Percentiles rank a stretch among this genome's conserved stretches.
phyloP scores from a whole-genome alignment of 2,888 invertebrate species.

The Agriopis marginaria region DNA sequence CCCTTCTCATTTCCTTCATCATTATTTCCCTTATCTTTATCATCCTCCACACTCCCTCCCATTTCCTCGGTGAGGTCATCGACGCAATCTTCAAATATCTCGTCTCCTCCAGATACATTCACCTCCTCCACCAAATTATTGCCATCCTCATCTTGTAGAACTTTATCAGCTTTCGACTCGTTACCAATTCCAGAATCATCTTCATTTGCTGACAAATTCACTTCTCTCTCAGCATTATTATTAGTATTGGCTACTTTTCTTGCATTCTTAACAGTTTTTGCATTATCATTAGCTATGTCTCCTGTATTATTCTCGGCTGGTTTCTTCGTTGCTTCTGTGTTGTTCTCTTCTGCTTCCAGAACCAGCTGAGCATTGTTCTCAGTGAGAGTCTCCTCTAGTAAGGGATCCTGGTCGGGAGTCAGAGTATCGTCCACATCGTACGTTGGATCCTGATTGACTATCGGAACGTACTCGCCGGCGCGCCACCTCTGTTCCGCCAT shows the following conservation, averaged over 20 bases:
- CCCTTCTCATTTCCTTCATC: conserved; percentile 10
- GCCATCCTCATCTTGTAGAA: neutral
- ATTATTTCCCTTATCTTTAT: neutral
- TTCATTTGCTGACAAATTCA: conserved; percentile 19
- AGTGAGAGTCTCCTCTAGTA: conserved; percentile 72
- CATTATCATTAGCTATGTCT: neutral
- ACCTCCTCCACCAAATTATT: conserved; percentile 12
- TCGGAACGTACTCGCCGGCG: conserved; percentile 59
- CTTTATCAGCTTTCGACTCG: conserved; percentile 35
- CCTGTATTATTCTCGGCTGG: neutral
- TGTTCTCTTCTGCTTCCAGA: neutral
- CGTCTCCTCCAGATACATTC: conserved; percentile 55
- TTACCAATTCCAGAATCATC: conserved; percentile 49
- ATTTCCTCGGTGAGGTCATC: conserved; percentile 51
- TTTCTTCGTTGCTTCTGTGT: neutral
- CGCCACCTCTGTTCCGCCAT: conserved; percentile 71
- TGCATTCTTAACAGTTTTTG: neutral
- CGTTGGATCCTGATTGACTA: conserved; percentile 49
- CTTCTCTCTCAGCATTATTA: neutral
- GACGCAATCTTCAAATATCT: conserved; percentile 73
- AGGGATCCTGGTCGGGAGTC: conserved; percentile 61
- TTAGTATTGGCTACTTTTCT: neutral
- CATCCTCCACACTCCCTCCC: neutral
- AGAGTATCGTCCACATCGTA: conserved; percentile 65
- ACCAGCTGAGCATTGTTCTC: conserved; percentile 47